These are phyloP conservation scores for Knipowitschia caucasica DNA, from an alignment of 2,797 vertebrate genomes.

Conservation along the genomic window DNA sequence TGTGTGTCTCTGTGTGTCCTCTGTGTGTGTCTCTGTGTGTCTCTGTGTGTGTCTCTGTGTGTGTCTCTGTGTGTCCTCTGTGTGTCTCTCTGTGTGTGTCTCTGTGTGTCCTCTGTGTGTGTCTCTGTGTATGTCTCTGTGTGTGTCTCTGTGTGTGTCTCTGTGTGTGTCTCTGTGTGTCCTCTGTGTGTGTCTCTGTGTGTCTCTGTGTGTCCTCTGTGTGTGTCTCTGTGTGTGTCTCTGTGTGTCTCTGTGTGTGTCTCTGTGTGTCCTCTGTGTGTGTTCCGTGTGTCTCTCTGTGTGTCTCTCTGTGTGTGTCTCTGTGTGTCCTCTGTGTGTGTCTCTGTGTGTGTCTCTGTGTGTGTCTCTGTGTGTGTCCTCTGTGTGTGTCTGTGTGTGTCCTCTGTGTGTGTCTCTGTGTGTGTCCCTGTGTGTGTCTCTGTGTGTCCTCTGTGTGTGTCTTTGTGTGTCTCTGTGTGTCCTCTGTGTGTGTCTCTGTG, in stretches of 20 bases:
- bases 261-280: too few species aligned
- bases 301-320: constrained; percentile 67
- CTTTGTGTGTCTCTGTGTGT: constrained; percentile 59
- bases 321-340: too few species aligned
- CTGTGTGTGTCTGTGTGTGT: constrained; percentile 79
- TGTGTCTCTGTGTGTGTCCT: constrained; percentile 78
- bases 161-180: constrained; percentile 63
- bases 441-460: constrained; percentile 82
- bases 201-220: too few species aligned
- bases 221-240: too few species aligned
- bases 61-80: constrained; percentile 18
- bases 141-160: constrained; percentile 67
- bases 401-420: constrained; percentile 56
- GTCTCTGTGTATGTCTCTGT: constrained; percentile 68
- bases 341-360: constrained; percentile 67
- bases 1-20: too few species aligned
- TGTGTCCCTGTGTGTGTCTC: constrained; percentile 28
- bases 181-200: constrained; percentile 67
- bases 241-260: constrained; percentile 63
- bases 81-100: too few species aligned
- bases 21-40: too few species aligned
- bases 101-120: too few species aligned
- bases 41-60: constrained; percentile 59
- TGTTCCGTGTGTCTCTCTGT: constrained; percentile 70
- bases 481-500: constrained; percentile 67